These are phyloP conservation scores for Falco rusticolus DNA, from an alignment of 2,797 vertebrate species.

Conservation along the genomic window DNA sequence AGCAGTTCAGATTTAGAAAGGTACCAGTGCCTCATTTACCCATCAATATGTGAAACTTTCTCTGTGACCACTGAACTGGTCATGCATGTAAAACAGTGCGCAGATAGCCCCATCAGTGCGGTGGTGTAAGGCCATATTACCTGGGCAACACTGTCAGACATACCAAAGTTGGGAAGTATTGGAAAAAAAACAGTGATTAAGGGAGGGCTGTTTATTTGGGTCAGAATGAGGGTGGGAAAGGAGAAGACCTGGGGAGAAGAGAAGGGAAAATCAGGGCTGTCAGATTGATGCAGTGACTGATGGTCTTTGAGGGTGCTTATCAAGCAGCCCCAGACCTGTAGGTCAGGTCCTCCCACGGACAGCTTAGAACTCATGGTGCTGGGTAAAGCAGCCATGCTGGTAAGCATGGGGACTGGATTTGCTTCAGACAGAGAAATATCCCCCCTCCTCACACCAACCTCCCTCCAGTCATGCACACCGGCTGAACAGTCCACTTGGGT, in stretches of 20 bases:
- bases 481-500: accelerated
- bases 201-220: neutral
- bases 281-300: neutral
- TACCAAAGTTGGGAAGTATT: neutral
- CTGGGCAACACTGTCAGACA: neutral
- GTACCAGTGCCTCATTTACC: neutral
- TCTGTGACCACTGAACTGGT: neutral
- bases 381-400: neutral
- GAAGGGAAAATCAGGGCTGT: neutral
- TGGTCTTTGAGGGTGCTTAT: neutral
- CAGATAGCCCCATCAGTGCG: neutral
- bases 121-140: neutral
- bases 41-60: neutral
- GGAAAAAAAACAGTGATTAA: neutral
- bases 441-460: neutral
- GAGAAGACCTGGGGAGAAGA: neutral
- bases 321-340: neutral
- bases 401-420: neutral
- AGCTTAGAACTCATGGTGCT: neutral
- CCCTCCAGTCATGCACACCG: neutral
- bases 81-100: accelerated
- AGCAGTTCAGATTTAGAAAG: neutral
- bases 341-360: neutral
- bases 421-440: neutral
- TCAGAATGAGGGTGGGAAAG: neutral